Conservation (phyloP, 2,113 vertebrate species). For the Morone chrysops region DNA sequence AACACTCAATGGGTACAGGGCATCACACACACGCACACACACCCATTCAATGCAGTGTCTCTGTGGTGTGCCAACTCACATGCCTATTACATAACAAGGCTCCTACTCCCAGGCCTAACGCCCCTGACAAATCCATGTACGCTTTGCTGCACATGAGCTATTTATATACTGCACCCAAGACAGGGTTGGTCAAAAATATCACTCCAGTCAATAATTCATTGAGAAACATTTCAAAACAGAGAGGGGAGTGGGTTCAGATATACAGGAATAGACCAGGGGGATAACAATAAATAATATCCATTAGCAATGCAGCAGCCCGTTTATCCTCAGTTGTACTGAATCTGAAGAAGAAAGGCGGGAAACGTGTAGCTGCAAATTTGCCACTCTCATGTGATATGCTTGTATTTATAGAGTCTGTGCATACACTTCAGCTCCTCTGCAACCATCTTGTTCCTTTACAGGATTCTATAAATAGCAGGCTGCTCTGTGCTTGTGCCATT, state of each 20-base stretch:
- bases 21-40: slow-evolving; percentile 59
- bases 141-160: slow-evolving; percentile 83
- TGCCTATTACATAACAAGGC: slow-evolving; percentile 84
- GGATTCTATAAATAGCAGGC: slow-evolving; percentile 82
- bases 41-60: slow-evolving; percentile 77
- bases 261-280: slow-evolving; percentile 66
- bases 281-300: slow-evolving; percentile 62
- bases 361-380: slow-evolving; percentile 38
- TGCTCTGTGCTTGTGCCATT: slow-evolving; percentile 72
- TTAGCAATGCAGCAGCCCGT: slow-evolving; percentile 55
- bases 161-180: slow-evolving; percentile 81
- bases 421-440: slow-evolving; percentile 72
- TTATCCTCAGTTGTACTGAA: slow-evolving; percentile 40
- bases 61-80: slow-evolving; percentile 80
- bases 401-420: slow-evolving; percentile 77
- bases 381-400: slow-evolving; percentile 53
- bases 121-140: slow-evolving; percentile 78
- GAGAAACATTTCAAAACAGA: slow-evolving; percentile 79
- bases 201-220: slow-evolving; percentile 81
- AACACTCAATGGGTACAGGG: slow-evolving; percentile 75
- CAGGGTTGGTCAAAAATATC: slow-evolving; percentile 74
- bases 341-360: slow-evolving; percentile 19
- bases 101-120: slow-evolving; percentile 72
- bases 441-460: slow-evolving; percentile 82
- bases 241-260: slow-evolving; percentile 33